Percentiles rank a stretch among this genome's conserved stretches.
These are phyloP conservation scores for Pollimyrus isidori DNA, from an alignment of 2,113 vertebrate genomes.

Conservation along the genomic window DNA sequence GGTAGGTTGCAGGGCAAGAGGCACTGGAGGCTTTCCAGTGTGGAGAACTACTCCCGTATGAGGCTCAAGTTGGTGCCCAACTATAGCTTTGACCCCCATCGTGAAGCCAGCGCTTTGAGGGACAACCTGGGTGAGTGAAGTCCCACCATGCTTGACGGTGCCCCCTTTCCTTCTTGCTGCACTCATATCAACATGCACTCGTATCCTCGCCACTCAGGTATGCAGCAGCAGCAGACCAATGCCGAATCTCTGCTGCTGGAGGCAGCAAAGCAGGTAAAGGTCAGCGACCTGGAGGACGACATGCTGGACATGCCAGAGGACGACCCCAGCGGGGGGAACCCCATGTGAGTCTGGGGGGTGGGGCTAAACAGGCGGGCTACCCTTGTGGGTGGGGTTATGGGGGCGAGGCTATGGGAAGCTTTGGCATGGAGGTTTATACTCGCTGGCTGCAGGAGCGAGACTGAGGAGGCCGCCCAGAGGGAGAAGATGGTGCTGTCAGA, in stretches of 20 bases:
- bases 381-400: background rate
- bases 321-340: conserved; percentile 46
- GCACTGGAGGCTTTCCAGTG: conserved; percentile 86
- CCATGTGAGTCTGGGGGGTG: conserved; percentile 48
- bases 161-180: background rate
- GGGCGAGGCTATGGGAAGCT: background rate
- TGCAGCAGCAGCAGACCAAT: conserved; percentile 70
- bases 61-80: conserved; percentile 85
- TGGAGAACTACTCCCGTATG: conserved; percentile 95
- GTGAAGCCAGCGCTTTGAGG: conserved; percentile 85
- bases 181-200: background rate
- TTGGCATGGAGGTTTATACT: background rate
- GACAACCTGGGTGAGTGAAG: conserved; percentile 82
- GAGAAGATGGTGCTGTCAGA: conserved; percentile 84
- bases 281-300: conserved; percentile 88
- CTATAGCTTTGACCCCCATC: conserved; percentile 78
- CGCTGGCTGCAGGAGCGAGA: conserved; percentile 63
- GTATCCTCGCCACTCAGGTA: conserved; percentile 51
- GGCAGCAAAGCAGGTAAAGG: conserved; percentile 92
- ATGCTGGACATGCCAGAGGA: conserved; percentile 86
- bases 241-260: conserved; percentile 85
- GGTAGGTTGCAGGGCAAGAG: conserved; percentile 65
- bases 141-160: background rate
- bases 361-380: background rate
- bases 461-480: conserved; percentile 82